phyloP scores from a whole-genome alignment of 2,113 vertebrate species.

The Malaclemys terrapin region DNA sequence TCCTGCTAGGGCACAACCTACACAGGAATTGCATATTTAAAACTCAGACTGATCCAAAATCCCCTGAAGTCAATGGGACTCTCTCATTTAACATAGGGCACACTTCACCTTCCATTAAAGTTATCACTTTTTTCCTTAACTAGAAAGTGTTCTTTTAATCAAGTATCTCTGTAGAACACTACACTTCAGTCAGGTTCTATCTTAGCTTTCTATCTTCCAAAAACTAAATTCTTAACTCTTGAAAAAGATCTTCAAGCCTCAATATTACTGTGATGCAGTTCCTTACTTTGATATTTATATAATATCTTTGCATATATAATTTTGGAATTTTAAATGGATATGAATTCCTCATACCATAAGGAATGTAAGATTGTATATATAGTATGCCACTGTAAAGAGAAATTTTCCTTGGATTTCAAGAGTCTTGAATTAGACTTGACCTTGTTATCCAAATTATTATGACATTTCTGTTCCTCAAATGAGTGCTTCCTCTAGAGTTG shows the following conservation, averaged over 20 bases:
- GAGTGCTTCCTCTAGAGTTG: conserved; percentile 35
- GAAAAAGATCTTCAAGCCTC: background rate
- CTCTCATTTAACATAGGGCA: background rate
- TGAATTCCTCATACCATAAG: conserved; percentile 3
- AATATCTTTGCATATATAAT: background rate
- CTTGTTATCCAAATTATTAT: conserved; percentile 19
- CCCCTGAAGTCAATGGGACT: background rate
- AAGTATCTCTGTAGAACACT: background rate
- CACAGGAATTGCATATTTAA: rapidly evolving
- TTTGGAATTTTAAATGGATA: conserved; percentile 34
- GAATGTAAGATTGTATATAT: conserved; percentile 9
- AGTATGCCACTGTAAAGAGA: background rate
- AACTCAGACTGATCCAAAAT: background rate
- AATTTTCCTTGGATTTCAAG: background rate
- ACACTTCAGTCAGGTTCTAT: rapidly evolving
- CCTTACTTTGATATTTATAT: background rate
- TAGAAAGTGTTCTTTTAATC: background rate
- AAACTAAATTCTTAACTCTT: background rate
- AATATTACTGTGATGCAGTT: background rate
- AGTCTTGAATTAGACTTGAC: conserved; percentile 36
- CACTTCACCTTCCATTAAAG: background rate
- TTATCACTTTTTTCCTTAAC: conserved; percentile 21
- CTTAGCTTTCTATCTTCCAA: background rate
- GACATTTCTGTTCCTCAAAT: conserved; percentile 13
- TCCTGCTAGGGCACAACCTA: background rate